A percentile compares a stretch with the other conserved stretches of the same genome.
These are phyloP conservation scores for Glyphotaelius pellucidus DNA, from an alignment of 2,888 invertebrate genomes.

Conservation along the genomic window DNA sequence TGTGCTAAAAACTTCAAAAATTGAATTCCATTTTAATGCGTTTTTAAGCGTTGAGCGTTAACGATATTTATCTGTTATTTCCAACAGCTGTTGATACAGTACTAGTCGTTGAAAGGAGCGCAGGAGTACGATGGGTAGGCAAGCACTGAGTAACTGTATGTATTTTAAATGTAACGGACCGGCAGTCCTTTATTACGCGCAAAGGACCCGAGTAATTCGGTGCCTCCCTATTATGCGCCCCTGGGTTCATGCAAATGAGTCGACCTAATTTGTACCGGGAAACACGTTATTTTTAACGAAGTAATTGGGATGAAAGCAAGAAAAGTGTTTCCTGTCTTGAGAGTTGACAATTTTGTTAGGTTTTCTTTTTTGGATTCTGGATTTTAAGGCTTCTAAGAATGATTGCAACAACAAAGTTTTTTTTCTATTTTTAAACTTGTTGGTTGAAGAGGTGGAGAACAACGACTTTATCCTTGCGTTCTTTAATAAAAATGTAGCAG, in stretches of 20 bases:
- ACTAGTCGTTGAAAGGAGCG: constrained; percentile 11
- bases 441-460: background rate
- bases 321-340: background rate
- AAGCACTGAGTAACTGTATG: constrained; percentile 16
- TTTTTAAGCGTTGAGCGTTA: too few species aligned
- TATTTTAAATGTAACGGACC: constrained; percentile 47
- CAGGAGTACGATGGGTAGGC: background rate
- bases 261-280: constrained; percentile 41
- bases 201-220: constrained; percentile 56
- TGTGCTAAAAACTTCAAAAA: too few species aligned
- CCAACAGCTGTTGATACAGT: background rate
- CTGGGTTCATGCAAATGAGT: constrained; percentile 52
- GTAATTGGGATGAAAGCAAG: background rate
- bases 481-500: background rate
- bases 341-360: background rate
- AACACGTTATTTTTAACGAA: constrained; percentile 19
- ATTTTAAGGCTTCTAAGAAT: background rate
- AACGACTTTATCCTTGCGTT: background rate
- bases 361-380: background rate
- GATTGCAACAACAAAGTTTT: background rate
- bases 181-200: constrained; percentile 51
- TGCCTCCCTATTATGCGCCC: constrained; percentile 44
- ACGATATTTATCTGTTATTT: too few species aligned
- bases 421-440: background rate
- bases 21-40: too few species aligned